phyloP scores from a whole-genome alignment of 2,113 vertebrate species.

The Lepus europaeus region DNA sequence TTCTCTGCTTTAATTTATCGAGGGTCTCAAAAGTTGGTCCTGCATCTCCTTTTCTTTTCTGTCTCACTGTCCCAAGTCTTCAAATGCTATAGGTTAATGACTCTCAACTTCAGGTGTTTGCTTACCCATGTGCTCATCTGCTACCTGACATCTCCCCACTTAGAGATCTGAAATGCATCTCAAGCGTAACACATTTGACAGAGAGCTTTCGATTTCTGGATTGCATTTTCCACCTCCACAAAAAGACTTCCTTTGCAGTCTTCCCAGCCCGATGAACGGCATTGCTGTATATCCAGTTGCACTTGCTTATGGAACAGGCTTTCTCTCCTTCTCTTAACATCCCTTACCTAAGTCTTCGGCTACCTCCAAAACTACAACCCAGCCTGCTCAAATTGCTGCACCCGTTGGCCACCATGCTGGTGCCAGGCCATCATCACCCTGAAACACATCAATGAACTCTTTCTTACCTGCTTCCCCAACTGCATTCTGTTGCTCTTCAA shows the following conservation, averaged over 20 bases:
- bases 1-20: neutral
- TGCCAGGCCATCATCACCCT: neutral
- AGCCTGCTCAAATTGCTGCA: accelerated
- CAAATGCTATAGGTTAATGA: neutral
- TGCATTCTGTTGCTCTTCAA: neutral
- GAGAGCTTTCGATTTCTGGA: neutral
- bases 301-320: neutral
- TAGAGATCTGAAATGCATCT: neutral
- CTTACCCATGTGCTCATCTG: neutral
- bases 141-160: neutral
- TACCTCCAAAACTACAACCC: neutral
- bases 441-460: neutral
- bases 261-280: neutral
- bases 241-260: neutral
- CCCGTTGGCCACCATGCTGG: neutral
- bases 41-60: neutral
- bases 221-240: neutral
- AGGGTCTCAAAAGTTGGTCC: neutral
- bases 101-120: neutral
- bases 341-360: neutral
- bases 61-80: neutral
- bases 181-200: neutral
- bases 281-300: accelerated
- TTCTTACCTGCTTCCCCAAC: neutral
- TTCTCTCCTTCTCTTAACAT: neutral